Evolutionary conservation across 1,140 invertebrate genomes (phyloP).

Genomic region (Rhyzopertha dominica): DNA sequence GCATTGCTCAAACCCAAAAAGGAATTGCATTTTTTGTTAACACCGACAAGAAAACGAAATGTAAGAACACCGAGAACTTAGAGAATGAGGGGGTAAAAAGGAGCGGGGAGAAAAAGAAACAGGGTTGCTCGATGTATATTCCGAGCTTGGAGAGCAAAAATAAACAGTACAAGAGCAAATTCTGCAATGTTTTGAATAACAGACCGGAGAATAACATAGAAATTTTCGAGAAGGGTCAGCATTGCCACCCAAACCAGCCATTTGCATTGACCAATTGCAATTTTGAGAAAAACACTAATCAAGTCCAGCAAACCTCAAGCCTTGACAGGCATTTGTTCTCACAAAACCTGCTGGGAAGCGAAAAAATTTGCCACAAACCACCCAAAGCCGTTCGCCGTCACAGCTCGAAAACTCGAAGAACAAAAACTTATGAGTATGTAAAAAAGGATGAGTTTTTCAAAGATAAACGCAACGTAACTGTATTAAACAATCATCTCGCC

Average conservation of each 20-base stretch:
- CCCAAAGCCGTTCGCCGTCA: slow-evolving; percentile 47
- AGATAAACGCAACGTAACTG: slow-evolving; percentile 19
- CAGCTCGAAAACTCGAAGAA: slow-evolving; percentile 40
- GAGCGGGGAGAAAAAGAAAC: slow-evolving; percentile 15
- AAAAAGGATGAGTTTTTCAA: slow-evolving; percentile 46
- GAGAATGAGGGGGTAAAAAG: slow-evolving; percentile 42
- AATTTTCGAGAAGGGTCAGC: slow-evolving; percentile 29
- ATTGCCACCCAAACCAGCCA: slow-evolving; percentile 35
- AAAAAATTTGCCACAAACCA: slow-evolving; percentile 53
- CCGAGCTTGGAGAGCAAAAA: slow-evolving; percentile 50
- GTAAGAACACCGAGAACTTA: slow-evolving; percentile 25
- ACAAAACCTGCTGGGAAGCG: slow-evolving; percentile 33
- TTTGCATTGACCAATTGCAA: slow-evolving; percentile 47
- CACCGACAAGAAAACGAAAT: slow-evolving; percentile 41
- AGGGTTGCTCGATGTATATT: slow-evolving; percentile 48
- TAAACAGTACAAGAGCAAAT: slow-evolving; percentile 51
- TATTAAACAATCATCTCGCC: slow-evolving; percentile 37
- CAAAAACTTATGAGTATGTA: slow-evolving; percentile 45
- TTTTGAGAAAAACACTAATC: slow-evolving; percentile 48
- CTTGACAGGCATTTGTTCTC: slow-evolving; percentile 50
- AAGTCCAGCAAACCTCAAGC: slow-evolving; percentile 47
- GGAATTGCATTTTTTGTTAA: slow-evolving; percentile 54
- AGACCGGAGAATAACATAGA: slow-evolving; percentile 40
- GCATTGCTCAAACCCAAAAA: slow-evolving; percentile 27
- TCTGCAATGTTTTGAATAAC: slow-evolving; percentile 43